phyloP scores from a whole-genome alignment of 1,140 invertebrate genomes.

The Halesus radiatus region DNA sequence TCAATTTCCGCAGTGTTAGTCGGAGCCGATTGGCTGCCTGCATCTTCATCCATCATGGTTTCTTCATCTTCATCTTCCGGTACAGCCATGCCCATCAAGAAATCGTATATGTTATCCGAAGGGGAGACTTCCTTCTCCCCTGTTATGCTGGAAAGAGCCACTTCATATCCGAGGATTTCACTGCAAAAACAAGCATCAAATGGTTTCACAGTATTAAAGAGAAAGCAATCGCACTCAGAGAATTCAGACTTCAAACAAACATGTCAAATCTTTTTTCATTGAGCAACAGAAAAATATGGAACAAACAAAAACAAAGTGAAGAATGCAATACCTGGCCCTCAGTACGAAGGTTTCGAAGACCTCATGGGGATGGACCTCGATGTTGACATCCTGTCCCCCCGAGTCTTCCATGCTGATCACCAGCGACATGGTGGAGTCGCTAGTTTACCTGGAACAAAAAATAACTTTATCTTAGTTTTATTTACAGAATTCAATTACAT shows the following conservation, averaged over 20 bases:
- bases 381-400: slow-evolving; percentile 46
- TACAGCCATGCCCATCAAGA: slow-evolving; percentile 39
- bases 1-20: neutral
- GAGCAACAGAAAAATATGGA: too few species aligned
- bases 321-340: slow-evolving; percentile 44
- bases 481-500: too few species aligned
- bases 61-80: slow-evolving; percentile 36
- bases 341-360: slow-evolving; percentile 42
- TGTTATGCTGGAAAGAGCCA: slow-evolving; percentile 37
- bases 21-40: neutral
- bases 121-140: slow-evolving; percentile 44
- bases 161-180: slow-evolving; percentile 34
- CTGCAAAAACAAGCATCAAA: slow-evolving; percentile 19
- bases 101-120: slow-evolving; percentile 52
- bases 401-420: slow-evolving; percentile 50
- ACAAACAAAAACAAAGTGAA: too few species aligned
- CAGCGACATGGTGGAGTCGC: slow-evolving; percentile 43
- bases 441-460: neutral
- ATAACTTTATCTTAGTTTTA: too few species aligned
- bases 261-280: too few species aligned
- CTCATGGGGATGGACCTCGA: slow-evolving; percentile 48
- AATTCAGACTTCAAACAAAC: too few species aligned
- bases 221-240: too few species aligned
- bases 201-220: neutral
- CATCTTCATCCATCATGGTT: neutral